Evolutionary conservation across 2,113 vertebrate species (phyloP), one percentile per base, ranked within the genome.

Genomic region (Oceanodroma tethys): DNA sequence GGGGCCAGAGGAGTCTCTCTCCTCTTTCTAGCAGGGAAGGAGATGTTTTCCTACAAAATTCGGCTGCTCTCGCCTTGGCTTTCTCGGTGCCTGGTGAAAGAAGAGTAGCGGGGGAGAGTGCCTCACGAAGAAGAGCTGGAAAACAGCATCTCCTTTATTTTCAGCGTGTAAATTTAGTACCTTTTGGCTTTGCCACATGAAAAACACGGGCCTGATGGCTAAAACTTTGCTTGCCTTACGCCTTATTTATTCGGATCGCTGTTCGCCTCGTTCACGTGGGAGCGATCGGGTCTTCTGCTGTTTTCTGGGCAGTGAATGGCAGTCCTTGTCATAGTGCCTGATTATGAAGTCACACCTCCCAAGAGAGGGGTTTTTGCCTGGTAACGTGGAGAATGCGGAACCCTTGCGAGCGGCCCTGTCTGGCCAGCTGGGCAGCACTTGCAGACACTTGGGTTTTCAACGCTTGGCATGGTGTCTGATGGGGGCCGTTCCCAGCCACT

Each of bases 381-480:
- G 8, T 75, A 2, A 23, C 73, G 75, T 42, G 70, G 52, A n/a
- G 48, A 2, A 59, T 59, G 71, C 45, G 4, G 5, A 42, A 52
- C 11, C 59, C n/a, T 60, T 29, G 45, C 0, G 1, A 65, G 58
- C 36, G n/a, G 5, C 4, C 1, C 8, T 4, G n/a, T 29, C 38
- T 58, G 76, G 20, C 67, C 83, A 76, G 90, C 87, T 43, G 65
- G 92, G 72, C 81, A 75, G 60, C 81, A 26, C 45, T 17, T 62
- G 65, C 18, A 29, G 45, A 10, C 53, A 4, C 60, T 92, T 36
- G 38, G 17, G 1, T 32, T 82, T 50, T 30, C 71, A 34, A 3
- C 0, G 6, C 58, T 72, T 36, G 32, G 36, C 84, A 0, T 56
- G 62, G 52, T 11, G 16, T 56, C 76, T 45, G 20, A 18, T 32